These are phyloP conservation scores for Lepeophtheirus salmonis DNA, from an alignment of 1,140 invertebrate genomes.

Conservation along the genomic window DNA sequence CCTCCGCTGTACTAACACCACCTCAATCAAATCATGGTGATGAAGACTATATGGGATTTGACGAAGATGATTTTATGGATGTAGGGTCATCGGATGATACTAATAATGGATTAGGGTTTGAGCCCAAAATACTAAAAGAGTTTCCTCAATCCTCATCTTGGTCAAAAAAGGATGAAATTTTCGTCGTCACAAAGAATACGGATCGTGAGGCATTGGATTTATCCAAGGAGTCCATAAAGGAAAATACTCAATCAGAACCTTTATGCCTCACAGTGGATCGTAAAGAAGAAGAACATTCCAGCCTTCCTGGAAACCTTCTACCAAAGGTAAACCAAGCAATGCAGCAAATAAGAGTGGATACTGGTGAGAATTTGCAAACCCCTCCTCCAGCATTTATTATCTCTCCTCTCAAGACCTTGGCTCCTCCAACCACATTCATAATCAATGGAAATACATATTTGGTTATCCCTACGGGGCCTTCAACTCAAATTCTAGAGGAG, in stretches of 20 bases:
- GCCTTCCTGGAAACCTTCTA: not conserved
- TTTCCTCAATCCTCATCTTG: not conserved
- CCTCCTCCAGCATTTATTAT: not conserved
- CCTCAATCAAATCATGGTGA: not conserved
- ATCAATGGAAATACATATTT: not conserved
- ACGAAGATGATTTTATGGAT: not conserved
- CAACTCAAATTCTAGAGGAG: not conserved
- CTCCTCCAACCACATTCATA: not conserved
- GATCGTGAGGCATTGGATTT: conserved; percentile 8
- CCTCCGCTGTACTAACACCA: not conserved
- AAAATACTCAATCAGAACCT: not conserved
- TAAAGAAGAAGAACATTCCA: not conserved
- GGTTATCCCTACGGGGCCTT: not conserved
- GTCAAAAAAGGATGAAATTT: conserved; percentile 7
- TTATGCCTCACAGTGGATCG: conserved; percentile 2
- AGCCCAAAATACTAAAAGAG: not conserved
- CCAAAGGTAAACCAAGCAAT: no score
- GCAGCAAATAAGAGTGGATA: no score
- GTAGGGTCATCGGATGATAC: not conserved
- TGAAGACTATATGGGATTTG: not conserved
- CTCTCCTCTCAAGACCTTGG: not conserved
- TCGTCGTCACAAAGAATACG: conserved; percentile 18
- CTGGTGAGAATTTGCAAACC: not conserved
- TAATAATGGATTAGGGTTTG: not conserved
- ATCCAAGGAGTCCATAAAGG: not conserved